These are phyloP conservation scores for Rhabditophanes sp. DNA, from an alignment of 2,888 invertebrate genomes.

Conservation along the genomic window DNA sequence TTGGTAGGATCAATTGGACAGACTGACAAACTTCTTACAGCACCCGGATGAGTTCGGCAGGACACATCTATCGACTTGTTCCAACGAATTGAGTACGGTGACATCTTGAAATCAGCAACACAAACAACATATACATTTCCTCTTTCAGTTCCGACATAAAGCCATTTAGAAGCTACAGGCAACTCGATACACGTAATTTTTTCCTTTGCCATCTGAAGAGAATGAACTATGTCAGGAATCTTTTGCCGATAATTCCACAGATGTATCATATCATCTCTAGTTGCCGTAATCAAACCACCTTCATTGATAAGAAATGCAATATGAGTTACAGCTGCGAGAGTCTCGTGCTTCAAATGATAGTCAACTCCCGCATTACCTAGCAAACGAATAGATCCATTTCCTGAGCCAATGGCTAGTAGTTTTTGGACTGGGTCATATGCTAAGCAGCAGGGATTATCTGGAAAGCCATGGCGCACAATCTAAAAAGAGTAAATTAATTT, in stretches of 20 bases:
- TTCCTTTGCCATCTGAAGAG: constrained; percentile 69
- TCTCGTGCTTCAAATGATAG: constrained; percentile 67
- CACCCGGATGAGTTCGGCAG: constrained; percentile 77
- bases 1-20: constrained; percentile 65
- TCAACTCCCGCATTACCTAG: constrained; percentile 93
- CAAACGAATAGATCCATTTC: constrained; percentile 50
- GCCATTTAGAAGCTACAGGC: constrained; percentile 91
- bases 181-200: constrained; percentile 81
- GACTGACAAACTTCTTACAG: constrained; percentile 85
- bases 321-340: constrained; percentile 61
- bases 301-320: constrained; percentile 89
- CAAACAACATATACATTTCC: constrained; percentile 95
- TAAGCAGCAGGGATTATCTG: constrained; percentile 84
- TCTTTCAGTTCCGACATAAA: constrained; percentile 84
- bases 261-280: constrained; percentile 85
- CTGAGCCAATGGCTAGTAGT: constrained; percentile 76
- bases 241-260: constrained; percentile 86
- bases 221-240: constrained; percentile 75
- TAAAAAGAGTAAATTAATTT: constrained; percentile 12
- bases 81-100: constrained; percentile 98
- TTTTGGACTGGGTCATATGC: constrained; percentile 96
- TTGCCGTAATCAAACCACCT: constrained; percentile 82
- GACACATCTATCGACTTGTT: constrained; percentile 99
- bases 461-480: constrained; percentile 85
- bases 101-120: constrained; percentile 82